Evolutionary conservation across 2,888 invertebrate species (phyloP), one percentile per base, ranked within the genome.

Genomic region (Nomada ruficornis): DNA sequence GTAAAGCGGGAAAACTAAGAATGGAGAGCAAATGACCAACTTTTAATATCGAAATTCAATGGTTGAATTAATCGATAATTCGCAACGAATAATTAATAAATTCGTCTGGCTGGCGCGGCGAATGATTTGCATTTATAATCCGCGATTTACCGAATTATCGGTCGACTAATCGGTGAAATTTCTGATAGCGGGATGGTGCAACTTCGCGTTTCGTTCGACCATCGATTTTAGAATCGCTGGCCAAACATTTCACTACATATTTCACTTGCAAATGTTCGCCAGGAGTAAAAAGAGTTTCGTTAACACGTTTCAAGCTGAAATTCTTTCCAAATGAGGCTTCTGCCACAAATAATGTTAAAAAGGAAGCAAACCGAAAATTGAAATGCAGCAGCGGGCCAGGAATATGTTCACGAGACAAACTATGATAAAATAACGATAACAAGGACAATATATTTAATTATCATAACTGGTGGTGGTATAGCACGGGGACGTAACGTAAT

Each of bases 41-140:
- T 9, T 47, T 71, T 54, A 20, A 47, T 62, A 18, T 62, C 4
- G 52, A 29, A 55, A 42, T 42, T 42, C 54, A 42, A 42, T 36
- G 36, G 9, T 36, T 20, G 2, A 20, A 63, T 18, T 29, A 26
- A 44, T 29, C 59, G 47, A 47, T 50, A 59, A 73, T 36, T 50
- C 57, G 67, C 57, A 44, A 59, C 55, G 57, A 50, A 67, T 67
- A 59, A 67, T 73, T 67, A 67, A 67, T 42, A 67, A 65, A 18
- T 65, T 11, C 44, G 13, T 18, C 42, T 36, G 36, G 62, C n/a
- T 1, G 60, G 20, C 5, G 23, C 57, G 36, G 7, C 47, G 47
- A 50, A 67, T 47, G 50, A 73, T 73, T 73, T 73, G 57, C 67
- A 67, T 73, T 42, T 59, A 67, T 73, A 73, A 73, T 73, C 67